These are phyloP conservation scores for Dyspetes luteomarginatus DNA, from an alignment of 2,888 invertebrate genomes.

Conservation along the genomic window DNA sequence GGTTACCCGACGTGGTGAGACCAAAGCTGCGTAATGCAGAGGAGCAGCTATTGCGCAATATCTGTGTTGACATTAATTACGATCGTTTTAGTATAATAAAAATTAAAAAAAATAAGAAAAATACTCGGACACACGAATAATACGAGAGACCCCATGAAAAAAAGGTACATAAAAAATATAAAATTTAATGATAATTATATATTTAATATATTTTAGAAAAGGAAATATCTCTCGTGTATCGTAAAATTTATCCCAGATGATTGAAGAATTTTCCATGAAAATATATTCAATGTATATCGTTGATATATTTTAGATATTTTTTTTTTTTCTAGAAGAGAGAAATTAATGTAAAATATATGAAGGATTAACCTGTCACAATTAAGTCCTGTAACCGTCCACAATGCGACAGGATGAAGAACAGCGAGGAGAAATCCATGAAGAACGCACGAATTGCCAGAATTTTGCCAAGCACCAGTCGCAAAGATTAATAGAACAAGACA, in stretches of 20 bases:
- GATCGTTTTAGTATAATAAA: no score
- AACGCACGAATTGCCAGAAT: slow-evolving; percentile 85
- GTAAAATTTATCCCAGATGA: no score
- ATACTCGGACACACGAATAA: no score
- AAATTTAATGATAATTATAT: no score
- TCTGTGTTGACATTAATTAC: slow-evolving; percentile 80
- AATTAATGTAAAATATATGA: neutral
- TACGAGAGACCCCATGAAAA: no score
- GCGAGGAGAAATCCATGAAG: slow-evolving; percentile 89
- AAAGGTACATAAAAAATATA: no score
- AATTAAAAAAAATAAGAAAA: no score
- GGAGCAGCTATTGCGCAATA: slow-evolving; percentile 93
- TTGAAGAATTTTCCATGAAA: slow-evolving; percentile 40
- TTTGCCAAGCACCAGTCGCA: slow-evolving; percentile 85
- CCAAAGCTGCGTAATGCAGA: slow-evolving; percentile 90
- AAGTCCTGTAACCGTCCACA: slow-evolving; percentile 92
- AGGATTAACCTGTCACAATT: slow-evolving; percentile 87
- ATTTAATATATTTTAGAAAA: no score
- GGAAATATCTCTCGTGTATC: no score
- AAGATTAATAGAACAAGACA: slow-evolving; percentile 87
- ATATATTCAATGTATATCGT: no score
- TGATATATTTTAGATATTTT: no score
- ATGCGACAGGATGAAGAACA: slow-evolving; percentile 89
- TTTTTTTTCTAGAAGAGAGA: no score
- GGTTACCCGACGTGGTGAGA: slow-evolving; percentile 89